Evolutionary conservation across 2,797 vertebrate genomes (phyloP).

Genomic region (Danionella dracula): DNA sequence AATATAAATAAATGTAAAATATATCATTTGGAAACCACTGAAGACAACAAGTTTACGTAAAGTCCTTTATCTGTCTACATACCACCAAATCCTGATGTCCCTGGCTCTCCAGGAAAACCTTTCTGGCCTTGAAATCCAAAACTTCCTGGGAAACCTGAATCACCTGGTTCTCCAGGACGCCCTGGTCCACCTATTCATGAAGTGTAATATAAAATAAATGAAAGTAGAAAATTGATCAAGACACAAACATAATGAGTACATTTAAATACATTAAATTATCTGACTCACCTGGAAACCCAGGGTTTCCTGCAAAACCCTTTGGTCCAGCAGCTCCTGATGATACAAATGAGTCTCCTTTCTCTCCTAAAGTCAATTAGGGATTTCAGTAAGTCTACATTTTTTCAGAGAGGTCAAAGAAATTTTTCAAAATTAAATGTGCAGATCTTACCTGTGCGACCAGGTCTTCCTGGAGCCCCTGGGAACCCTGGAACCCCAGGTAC

Average conservation of each 20-base stretch:
- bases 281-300: conserved; percentile 75
- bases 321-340: conserved; percentile 69
- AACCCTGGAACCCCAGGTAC: conserved; percentile 69
- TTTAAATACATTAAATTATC: background rate
- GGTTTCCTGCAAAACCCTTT: conserved; percentile 75
- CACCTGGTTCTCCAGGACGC: conserved; percentile 70
- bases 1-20: background rate
- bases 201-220: background rate
- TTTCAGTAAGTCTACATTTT: background rate
- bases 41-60: too few species aligned
- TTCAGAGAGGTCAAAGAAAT: too few species aligned
- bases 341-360: conserved; percentile 67
- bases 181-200: conserved; percentile 68
- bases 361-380: conserved; percentile 53
- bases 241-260: background rate
- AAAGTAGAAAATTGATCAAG: background rate
- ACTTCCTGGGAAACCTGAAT: conserved; percentile 72
- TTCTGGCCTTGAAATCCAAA: conserved; percentile 72
- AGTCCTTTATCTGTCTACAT: background rate
- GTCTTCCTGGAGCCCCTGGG: conserved; percentile 70
- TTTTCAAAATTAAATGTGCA: too few species aligned
- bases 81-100: conserved; percentile 79
- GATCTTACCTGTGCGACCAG: conserved; percentile 80
- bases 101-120: conserved; percentile 75
- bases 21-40: too few species aligned